A percentile compares a stretch with the other conserved stretches of the same genome.
These are phyloP conservation scores for Cantharis lateralis DNA, from an alignment of 2,888 invertebrate species.

Conservation along the genomic window DNA sequence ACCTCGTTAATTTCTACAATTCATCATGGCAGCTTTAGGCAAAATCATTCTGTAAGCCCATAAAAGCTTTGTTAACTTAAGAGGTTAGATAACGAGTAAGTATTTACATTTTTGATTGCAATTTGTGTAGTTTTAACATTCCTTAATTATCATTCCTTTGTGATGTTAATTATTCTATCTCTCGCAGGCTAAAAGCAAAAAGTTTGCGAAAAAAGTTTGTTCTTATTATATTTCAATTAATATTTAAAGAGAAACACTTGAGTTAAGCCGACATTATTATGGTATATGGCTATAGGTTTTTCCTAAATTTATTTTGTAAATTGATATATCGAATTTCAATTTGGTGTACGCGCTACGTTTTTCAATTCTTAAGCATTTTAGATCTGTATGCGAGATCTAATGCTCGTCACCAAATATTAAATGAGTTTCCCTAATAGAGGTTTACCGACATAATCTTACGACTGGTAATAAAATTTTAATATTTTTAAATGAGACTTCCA, in stretches of 20 bases:
- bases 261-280: constrained; percentile 14
- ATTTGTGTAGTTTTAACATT: constrained; percentile 28
- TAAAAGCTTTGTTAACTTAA: constrained; percentile 26
- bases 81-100: constrained; percentile 22
- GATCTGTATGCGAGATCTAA: constrained; percentile 28
- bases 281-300: background rate
- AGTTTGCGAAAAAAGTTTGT: constrained; percentile 16
- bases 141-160: constrained; percentile 27
- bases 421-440: constrained; percentile 35
- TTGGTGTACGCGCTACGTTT: constrained; percentile 19
- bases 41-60: constrained; percentile 19
- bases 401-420: constrained; percentile 27
- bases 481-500: constrained; percentile 29
- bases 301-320: constrained; percentile 15
- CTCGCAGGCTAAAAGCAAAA: constrained; percentile 19
- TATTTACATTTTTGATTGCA: constrained; percentile 33
- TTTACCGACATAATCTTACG: constrained; percentile 34
- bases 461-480: constrained; percentile 35
- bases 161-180: constrained; percentile 25
- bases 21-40: constrained; percentile 6
- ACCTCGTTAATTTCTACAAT: constrained; percentile 2
- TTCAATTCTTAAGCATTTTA: constrained; percentile 27
- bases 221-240: constrained; percentile 18
- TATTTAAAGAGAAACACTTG: constrained; percentile 16
- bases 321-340: constrained; percentile 28